Evolutionary conservation across 2,113 vertebrate species (phyloP).

Genomic region (Oplegnathus fasciatus): DNA sequence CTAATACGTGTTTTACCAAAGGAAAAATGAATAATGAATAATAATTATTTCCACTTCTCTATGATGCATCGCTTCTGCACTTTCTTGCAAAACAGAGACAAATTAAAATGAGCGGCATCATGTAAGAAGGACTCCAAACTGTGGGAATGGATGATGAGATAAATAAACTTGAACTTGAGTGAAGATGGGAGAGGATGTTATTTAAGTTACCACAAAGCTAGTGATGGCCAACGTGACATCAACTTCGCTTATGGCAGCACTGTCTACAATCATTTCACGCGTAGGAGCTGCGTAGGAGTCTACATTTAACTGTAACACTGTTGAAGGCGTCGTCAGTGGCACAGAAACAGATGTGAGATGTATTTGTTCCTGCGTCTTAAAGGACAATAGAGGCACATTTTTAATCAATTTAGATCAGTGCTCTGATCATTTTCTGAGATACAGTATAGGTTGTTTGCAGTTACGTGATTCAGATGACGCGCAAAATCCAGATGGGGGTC

Average conservation of each 20-base stretch:
- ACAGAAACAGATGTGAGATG: too few species aligned
- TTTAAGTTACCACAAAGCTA: constrained; percentile 23
- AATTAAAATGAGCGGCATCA: background rate
- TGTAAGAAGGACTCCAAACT: background rate
- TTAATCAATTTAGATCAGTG: background rate
- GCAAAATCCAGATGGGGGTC: too few species aligned
- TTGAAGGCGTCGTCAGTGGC: too few species aligned
- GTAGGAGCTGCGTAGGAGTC: too few species aligned
- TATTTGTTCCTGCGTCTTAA: too few species aligned
- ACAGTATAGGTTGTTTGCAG: background rate
- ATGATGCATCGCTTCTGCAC: background rate
- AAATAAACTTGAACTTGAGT: too few species aligned
- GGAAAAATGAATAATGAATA: background rate
- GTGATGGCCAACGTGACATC: background rate
- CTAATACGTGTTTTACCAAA: background rate
- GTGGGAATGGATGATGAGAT: too few species aligned
- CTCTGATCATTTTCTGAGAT: background rate
- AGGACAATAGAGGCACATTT: too few species aligned
- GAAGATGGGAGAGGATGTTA: too few species aligned
- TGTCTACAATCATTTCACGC: too few species aligned
- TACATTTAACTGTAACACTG: background rate
- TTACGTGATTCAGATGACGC: too few species aligned
- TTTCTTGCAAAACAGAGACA: background rate
- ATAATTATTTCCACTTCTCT: background rate
- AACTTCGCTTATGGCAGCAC: background rate